A percentile compares a stretch with the other conserved stretches of the same genome.
Conservation (phyloP, 2,797 vertebrate genomes). For the Dermochelys coriacea region DNA sequence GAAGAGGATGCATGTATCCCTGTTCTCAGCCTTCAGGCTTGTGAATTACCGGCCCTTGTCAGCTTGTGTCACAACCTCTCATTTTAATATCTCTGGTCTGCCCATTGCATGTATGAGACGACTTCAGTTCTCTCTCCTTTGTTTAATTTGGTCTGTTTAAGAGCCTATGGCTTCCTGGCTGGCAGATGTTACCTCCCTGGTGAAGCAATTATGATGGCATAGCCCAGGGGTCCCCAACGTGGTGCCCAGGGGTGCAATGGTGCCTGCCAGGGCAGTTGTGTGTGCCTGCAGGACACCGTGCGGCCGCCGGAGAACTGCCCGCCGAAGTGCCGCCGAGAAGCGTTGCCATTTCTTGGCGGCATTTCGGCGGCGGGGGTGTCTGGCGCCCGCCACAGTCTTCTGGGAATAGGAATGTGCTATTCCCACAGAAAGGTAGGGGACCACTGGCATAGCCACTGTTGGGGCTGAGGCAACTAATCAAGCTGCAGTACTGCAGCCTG, state of each 20-base stretch:
- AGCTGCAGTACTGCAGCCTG: neutral
- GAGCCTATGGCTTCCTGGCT: neutral
- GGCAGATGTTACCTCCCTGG: neutral
- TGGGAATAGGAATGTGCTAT: too few relatives aligned
- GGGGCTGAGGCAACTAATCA: too few relatives aligned
- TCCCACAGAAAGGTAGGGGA: too few relatives aligned
- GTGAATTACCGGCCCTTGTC: accelerated
- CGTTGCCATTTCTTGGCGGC: too few relatives aligned
- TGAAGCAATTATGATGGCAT: neutral
- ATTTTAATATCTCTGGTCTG: accelerated
- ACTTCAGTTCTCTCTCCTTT: neutral
- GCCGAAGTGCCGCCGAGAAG: too few relatives aligned
- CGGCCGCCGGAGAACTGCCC: too few relatives aligned
- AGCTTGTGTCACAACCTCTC: accelerated
- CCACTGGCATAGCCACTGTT: neutral
- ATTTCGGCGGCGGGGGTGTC: too few relatives aligned
- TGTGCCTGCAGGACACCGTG: too few relatives aligned
- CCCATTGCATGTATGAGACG: accelerated
- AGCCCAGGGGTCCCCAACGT: neutral
- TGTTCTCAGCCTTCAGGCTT: neutral
- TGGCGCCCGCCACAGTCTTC: too few relatives aligned
- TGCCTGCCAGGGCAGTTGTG: too few relatives aligned
- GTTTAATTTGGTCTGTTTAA: neutral
- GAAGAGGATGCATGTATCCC: neutral
- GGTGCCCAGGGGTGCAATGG: too few relatives aligned